These are phyloP conservation scores for Tyto alba DNA, from an alignment of 2,113 vertebrate genomes.

Conservation along the genomic window DNA sequence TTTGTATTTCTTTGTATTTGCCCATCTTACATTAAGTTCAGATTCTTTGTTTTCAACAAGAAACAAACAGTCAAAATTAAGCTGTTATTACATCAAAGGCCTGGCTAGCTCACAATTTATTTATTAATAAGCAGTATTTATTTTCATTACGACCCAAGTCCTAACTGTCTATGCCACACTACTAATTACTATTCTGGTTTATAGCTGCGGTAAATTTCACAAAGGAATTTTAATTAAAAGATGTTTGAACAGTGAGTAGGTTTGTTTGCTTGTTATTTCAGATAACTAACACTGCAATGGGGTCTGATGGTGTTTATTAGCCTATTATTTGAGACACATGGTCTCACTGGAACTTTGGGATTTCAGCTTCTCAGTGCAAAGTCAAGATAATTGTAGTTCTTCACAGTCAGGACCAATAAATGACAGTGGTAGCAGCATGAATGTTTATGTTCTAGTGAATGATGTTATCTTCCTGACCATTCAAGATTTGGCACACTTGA, in stretches of 20 bases:
- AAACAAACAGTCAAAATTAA: neutral
- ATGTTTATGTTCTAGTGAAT: neutral
- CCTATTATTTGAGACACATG: neutral
- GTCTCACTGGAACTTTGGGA: neutral
- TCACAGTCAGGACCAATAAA: neutral
- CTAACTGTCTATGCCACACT: neutral
- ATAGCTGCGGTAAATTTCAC: neutral
- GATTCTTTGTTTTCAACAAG: neutral
- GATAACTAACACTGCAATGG: neutral
- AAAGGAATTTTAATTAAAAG: conserved; percentile 32
- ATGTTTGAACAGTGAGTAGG: neutral
- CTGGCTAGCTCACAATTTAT: neutral
- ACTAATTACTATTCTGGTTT: conserved; percentile 8
- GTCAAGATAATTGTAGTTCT: neutral
- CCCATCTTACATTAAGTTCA: neutral
- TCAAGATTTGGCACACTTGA: neutral
- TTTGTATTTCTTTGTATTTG: neutral
- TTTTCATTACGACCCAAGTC: neutral
- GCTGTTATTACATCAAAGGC: neutral
- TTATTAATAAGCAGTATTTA: neutral
- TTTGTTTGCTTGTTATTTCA: neutral
- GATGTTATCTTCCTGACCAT: neutral
- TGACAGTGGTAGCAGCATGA: neutral
- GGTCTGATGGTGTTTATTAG: neutral
- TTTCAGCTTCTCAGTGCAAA: neutral